phyloP scores from a whole-genome alignment of 2,888 invertebrate genomes.

The Lathronympha strigana region DNA sequence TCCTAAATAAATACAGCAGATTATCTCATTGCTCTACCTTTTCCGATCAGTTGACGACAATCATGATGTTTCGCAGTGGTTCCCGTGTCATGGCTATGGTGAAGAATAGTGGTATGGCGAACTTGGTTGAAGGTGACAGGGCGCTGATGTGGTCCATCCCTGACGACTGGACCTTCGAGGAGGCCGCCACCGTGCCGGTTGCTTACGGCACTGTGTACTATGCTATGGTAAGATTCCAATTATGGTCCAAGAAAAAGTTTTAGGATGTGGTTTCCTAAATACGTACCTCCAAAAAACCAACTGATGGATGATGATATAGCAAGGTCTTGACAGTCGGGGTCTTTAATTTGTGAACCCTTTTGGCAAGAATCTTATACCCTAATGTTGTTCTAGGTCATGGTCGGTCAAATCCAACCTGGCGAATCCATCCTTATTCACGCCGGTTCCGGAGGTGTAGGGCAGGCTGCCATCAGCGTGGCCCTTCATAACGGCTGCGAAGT shows the following conservation, averaged over 20 bases:
- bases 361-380: background rate
- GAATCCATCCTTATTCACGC: constrained; percentile 96
- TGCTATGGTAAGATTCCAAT: constrained; percentile 67
- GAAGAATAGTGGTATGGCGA: constrained; percentile 83
- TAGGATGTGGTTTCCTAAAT: no score
- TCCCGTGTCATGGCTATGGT: constrained; percentile 88
- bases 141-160: constrained; percentile 88
- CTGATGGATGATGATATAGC: no score
- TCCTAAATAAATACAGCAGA: no score
- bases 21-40: no score
- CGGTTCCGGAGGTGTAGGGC: constrained; percentile 98
- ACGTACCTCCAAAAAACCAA: background rate
- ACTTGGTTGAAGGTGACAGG: constrained; percentile 83
- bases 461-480: constrained; percentile 98
- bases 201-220: constrained; percentile 88
- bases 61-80: constrained; percentile 68
- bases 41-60: no score
- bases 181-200: constrained; percentile 92
- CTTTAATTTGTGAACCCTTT: no score
- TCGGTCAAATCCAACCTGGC: constrained; percentile 91
- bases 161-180: constrained; percentile 88
- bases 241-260: background rate
- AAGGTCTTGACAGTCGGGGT: no score
- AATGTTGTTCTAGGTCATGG: constrained; percentile 63
- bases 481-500: constrained; percentile 94